These are phyloP conservation scores for Hippocampus zosterae DNA, from an alignment of 2,113 vertebrate species.

Conservation along the genomic window DNA sequence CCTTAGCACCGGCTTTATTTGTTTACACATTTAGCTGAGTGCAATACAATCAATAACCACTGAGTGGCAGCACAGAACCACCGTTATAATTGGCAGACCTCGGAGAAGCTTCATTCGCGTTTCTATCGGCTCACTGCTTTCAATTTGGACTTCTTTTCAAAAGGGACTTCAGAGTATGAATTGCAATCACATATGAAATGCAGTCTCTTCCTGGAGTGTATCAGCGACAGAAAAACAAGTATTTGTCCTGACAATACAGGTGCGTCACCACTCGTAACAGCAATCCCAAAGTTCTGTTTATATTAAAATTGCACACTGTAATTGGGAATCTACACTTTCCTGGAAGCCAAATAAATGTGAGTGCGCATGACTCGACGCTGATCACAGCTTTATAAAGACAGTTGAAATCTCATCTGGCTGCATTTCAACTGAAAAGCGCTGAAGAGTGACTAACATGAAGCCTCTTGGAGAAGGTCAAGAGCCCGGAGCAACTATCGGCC, in stretches of 20 bases:
- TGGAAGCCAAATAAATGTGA: background rate
- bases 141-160: background rate
- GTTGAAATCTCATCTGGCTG: constrained; percentile 64
- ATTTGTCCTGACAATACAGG: background rate
- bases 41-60: constrained; percentile 10
- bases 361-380: constrained; percentile 11
- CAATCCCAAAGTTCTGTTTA: background rate
- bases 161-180: background rate
- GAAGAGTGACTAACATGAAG: constrained; percentile 70
- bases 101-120: background rate
- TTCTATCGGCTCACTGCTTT: background rate
- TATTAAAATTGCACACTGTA: background rate
- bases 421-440: constrained; percentile 68
- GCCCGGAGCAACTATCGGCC: constrained; percentile 64
- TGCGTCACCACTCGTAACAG: background rate
- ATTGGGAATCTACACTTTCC: background rate
- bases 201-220: background rate
- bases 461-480: constrained; percentile 70
- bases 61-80: constrained; percentile 46
- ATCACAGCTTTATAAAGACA: constrained; percentile 45
- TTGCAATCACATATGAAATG: background rate
- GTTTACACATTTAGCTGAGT: background rate
- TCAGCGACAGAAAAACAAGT: background rate
- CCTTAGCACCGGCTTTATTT: constrained; percentile 2
- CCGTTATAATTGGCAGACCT: background rate